A percentile compares a stretch with the other conserved stretches of the same genome.
These are phyloP conservation scores for Sternotherus odoratus DNA, from an alignment of 2,797 vertebrate species.

Conservation along the genomic window DNA sequence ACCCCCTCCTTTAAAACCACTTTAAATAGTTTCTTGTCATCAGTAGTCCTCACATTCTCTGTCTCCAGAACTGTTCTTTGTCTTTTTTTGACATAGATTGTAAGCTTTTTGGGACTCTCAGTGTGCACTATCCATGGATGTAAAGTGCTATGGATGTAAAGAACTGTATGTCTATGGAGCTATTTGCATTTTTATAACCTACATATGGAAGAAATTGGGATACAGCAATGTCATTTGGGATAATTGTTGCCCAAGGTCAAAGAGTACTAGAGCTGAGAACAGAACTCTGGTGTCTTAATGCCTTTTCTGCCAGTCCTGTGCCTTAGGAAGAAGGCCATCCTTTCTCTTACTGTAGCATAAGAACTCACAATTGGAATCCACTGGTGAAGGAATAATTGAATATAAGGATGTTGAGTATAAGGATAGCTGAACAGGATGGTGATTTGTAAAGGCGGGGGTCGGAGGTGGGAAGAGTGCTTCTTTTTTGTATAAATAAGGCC, in stretches of 20 bases:
- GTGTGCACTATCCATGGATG: background rate
- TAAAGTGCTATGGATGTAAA: constrained; percentile 7
- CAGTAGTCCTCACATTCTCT: background rate
- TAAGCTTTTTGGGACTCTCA: background rate
- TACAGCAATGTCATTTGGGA: background rate
- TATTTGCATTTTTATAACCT: background rate
- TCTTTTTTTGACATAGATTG: background rate
- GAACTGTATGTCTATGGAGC: background rate
- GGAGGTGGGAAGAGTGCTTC: background rate
- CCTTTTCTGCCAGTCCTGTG: constrained; percentile 10
- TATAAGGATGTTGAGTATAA: background rate
- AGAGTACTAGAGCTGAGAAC: background rate
- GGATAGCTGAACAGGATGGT: background rate
- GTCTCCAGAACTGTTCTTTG: background rate
- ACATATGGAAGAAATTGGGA: constrained; percentile 25
- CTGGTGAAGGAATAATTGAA: background rate
- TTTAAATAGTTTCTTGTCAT: background rate
- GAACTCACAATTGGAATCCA: accelerated
- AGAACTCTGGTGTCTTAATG: background rate
- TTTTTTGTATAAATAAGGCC: background rate
- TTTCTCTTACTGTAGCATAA: background rate
- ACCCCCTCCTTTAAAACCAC: background rate
- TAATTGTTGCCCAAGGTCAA: background rate
- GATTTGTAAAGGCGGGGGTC: background rate
- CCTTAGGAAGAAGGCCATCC: background rate